Evolutionary conservation across 2,888 invertebrate genomes (phyloP), one percentile per base, ranked within the genome.

Genomic region (Pristionchus fissidentatus): DNA sequence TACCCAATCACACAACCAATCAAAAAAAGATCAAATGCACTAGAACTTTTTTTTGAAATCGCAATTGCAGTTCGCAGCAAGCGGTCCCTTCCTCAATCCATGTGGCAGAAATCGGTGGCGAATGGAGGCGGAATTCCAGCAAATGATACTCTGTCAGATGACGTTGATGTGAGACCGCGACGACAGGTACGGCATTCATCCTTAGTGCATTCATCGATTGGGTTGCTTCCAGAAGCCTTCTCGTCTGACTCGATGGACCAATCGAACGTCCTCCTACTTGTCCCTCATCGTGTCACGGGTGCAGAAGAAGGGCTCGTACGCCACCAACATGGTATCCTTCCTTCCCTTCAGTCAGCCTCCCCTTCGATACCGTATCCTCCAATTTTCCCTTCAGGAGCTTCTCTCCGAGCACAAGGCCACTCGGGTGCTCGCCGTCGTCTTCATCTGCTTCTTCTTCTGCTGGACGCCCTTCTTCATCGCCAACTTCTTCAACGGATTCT

Each of bases 381-480:
- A 35, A 38, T 26, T 32, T 77, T 29, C 49, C 29, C 32, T 55
- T 66, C 88, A 89, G 85, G 90, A 92, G 83, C 86, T 92, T 43
- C 91, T 91, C 66, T 92, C 88, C 84, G 92, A 98, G 93, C 97
- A 97, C 92, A 97, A 97, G 93, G 98, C 98, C 0, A 97, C 97
- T 19, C 97, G 97, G 93, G 97, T 97, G 5, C 93, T 97, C 32
- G 97, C 97, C 3, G 96, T 97, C 0, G 97, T 97, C 1, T 97
- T 97, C 93, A 96, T 96, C 93, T 96, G 96, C 0, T 97, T 97
- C 92, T 97, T 97, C 43, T 95, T 97, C 73, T 94, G 97, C 55
- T 97, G 97, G 97, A 96, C 97, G n/a, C 97, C 97, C 19, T 97
- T 97, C 93, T 97, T 97, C 93, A 95, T 96, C 10, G 94, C 96